Base-by-base conservation (phyloP, 1,140 invertebrate species). In the Cephus cinctus region DNA sequence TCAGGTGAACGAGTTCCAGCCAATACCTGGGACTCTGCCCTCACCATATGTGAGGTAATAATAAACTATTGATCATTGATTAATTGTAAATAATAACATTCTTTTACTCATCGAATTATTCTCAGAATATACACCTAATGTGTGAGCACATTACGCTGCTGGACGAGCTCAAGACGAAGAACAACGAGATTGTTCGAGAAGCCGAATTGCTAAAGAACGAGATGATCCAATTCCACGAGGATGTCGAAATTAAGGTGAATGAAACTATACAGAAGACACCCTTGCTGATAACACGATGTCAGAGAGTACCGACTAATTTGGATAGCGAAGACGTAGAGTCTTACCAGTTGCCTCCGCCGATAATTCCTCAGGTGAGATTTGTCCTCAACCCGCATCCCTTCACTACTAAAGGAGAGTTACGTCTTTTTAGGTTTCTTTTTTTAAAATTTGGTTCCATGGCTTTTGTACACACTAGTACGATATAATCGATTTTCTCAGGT, bases 1-100 rank as follows among this genome's bases (percentile, higher is more conserved):
- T 87, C 88, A n/a, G 96, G 96, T 49, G 86, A 94, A 66, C 83
- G 86, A 42, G 79, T 87, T 4, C 86, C 86, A 9, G 84, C 86
- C 9, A 86, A 84, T 47, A 84, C 83, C 11, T 89, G 86, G 84
- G 86, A 89, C 69, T 87, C 84, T 27, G 83, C 83, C 35, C 64
- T 87, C 15, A 80, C 86, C 54, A 87, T 88, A 59, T 90, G 88
- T 69, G 89, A 87, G 68, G 84, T 80, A 69, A 56, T n/a, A 38
- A 59, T 36, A 25, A 22, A 39, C 23, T 51, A 34, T 45, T 41
- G 31, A 31, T 47, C 11, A 21, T 11, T 18, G 3, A 49, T 39
- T 35, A 50, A 44, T 21, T 47, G 8, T 41, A 9, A 25, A 21
- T 8, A 38, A 22, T 47, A 34, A 8, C 23, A 18, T 45, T 46